Conservation (phyloP, 2,797 vertebrate genomes). For the Lithobates sylvaticus region DNA sequence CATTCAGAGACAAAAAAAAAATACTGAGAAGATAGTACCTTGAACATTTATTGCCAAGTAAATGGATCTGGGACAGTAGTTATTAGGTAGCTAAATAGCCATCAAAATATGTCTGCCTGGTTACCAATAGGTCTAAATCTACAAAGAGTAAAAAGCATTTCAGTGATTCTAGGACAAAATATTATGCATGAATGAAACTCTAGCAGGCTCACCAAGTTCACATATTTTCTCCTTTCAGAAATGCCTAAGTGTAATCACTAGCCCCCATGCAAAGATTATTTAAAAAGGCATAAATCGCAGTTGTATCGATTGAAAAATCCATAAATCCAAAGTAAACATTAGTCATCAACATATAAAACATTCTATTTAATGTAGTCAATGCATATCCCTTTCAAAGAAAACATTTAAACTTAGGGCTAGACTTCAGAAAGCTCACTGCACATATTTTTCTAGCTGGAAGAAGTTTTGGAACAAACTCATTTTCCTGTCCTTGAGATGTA, state of each 20-base stretch:
- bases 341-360: neutral
- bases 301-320: neutral
- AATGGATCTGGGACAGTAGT: too few species aligned
- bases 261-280: neutral
- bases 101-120: too few species aligned
- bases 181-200: neutral
- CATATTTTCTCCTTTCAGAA: neutral
- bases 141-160: neutral
- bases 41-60: too few species aligned
- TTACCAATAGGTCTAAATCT: too few species aligned
- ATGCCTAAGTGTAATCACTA: neutral
- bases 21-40: too few species aligned
- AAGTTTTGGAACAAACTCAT: constrained; percentile 32
- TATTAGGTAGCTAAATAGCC: too few species aligned
- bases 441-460: neutral
- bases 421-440: neutral
- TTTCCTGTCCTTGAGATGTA: constrained; percentile 50
- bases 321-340: neutral
- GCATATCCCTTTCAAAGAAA: neutral
- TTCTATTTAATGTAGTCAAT: constrained; percentile 1
- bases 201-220: neutral
- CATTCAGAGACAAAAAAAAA: too few species aligned
- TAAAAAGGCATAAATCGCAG: neutral
- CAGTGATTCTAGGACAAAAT: neutral
- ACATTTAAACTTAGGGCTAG: neutral